Conservation (phyloP, 2,113 vertebrate species). For the Haemorhous mexicanus region DNA sequence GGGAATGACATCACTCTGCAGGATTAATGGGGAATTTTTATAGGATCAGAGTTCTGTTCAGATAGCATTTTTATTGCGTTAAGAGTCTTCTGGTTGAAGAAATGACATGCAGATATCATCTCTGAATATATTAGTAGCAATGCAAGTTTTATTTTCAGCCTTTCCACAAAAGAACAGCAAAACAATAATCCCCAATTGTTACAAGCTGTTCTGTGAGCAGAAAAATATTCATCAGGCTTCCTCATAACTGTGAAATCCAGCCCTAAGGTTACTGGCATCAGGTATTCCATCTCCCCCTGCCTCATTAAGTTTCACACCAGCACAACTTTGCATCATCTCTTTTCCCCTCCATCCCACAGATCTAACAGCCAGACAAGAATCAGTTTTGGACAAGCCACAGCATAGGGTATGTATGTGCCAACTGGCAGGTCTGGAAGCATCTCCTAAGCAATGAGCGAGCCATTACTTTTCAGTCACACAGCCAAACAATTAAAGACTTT, state of each 20-base stretch:
- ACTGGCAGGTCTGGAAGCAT: neutral
- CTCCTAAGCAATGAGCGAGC: neutral
- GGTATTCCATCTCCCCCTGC: neutral
- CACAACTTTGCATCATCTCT: neutral
- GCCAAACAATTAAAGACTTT: neutral
- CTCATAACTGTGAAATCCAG: neutral
- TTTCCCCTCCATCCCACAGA: neutral
- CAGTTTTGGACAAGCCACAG: neutral
- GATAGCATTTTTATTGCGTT: slow-evolving; percentile 11
- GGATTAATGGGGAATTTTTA: slow-evolving; percentile 1
- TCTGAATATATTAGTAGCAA: neutral
- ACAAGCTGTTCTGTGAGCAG: neutral
- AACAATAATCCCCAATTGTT: neutral
- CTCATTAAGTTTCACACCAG: neutral
- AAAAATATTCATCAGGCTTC: neutral
- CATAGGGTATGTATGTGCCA: neutral
- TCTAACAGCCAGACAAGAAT: neutral
- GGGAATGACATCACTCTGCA: neutral
- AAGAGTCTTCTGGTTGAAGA: neutral
- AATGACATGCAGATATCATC: neutral
- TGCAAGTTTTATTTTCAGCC: slow-evolving; percentile 31
- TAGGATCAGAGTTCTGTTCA: neutral
- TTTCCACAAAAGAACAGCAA: neutral
- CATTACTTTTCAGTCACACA: neutral
- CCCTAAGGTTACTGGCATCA: neutral